Evolutionary conservation across 2,113 vertebrate species (phyloP).

Genomic region (Aegotheles bennettii): DNA sequence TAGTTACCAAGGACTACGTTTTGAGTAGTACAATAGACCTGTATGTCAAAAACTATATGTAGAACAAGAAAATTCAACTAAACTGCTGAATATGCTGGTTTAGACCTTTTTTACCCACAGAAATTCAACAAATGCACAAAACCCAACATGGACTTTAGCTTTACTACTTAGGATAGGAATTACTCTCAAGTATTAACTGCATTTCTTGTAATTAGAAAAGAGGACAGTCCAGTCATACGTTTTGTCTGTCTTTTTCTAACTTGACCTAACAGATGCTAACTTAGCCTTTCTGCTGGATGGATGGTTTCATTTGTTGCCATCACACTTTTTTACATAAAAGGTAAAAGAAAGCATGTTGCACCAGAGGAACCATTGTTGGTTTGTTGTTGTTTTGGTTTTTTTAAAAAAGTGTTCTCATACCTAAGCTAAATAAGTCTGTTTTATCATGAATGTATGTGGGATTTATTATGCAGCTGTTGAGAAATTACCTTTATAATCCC

Average conservation of each 20-base stretch:
- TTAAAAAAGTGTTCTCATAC: neutral
- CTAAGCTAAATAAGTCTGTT: neutral
- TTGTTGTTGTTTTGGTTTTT: too few species aligned
- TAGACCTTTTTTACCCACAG: neutral
- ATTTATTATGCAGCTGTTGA: neutral
- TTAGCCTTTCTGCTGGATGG: neutral
- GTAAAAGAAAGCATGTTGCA: neutral
- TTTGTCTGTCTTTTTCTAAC: neutral
- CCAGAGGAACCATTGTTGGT: neutral
- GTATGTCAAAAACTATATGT: neutral
- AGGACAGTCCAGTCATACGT: neutral
- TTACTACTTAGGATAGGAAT: neutral
- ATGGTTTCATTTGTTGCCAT: neutral
- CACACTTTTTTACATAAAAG: neutral
- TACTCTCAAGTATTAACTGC: neutral
- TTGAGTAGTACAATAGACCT: neutral
- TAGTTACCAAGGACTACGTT: slow-evolving; percentile 6
- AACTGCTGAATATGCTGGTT: neutral
- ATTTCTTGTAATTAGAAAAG: neutral
- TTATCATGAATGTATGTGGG: neutral
- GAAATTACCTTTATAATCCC: neutral
- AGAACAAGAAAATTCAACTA: neutral
- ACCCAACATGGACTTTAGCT: neutral
- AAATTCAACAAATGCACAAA: neutral
- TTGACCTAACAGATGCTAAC: neutral